phyloP scores from a whole-genome alignment of 2,797 vertebrate species.

The Megaceryle alcyon region DNA sequence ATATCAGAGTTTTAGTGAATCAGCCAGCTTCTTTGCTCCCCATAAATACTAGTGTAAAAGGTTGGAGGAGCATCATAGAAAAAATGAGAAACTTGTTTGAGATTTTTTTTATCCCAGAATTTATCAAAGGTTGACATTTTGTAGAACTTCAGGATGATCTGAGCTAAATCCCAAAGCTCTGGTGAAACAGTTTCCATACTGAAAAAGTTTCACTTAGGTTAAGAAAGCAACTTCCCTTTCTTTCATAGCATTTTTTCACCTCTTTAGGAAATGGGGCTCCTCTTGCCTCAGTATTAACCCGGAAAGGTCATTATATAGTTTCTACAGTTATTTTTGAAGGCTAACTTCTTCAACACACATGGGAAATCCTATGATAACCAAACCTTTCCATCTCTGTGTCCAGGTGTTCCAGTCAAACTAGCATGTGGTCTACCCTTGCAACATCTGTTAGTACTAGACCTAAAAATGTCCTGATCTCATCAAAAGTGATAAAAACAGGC shows the following conservation, averaged over 20 bases:
- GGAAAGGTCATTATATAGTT: background rate
- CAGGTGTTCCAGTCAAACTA: rapidly evolving
- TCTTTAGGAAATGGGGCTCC: background rate
- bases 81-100: background rate
- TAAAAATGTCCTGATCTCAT: background rate
- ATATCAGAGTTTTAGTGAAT: background rate
- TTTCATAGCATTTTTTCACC: background rate
- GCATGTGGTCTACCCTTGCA: background rate
- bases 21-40: background rate
- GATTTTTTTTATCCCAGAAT: background rate
- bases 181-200: background rate
- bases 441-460: background rate
- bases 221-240: background rate
- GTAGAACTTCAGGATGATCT: background rate
- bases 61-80: background rate
- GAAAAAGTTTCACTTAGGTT: background rate
- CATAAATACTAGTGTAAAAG: background rate
- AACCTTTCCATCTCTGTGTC: background rate
- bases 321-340: background rate
- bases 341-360: background rate
- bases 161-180: background rate
- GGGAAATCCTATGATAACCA: rapidly evolving
- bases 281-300: background rate
- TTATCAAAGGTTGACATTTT: background rate
- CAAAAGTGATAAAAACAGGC: background rate